These are phyloP conservation scores for Pterocles orientalis DNA, from an alignment of 2,113 vertebrate species.

Conservation along the genomic window DNA sequence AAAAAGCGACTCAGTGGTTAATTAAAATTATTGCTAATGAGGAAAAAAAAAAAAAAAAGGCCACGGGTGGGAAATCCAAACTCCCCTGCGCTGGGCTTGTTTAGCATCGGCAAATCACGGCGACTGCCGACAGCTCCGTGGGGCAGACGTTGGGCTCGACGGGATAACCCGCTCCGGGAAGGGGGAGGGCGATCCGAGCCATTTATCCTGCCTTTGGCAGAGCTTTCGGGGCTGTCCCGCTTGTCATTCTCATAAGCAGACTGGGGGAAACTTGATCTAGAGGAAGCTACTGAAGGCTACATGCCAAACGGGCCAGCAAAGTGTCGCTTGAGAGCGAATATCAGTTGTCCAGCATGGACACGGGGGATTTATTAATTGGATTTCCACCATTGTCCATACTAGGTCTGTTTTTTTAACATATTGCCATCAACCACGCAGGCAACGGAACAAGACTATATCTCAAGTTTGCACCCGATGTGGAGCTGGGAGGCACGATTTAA, in stretches of 20 bases:
- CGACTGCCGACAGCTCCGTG: background rate
- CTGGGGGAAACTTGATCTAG: background rate
- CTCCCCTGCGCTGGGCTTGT: background rate
- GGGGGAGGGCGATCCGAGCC: background rate
- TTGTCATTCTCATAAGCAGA: constrained; percentile 4
- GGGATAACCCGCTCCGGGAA: background rate
- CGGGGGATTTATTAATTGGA: background rate
- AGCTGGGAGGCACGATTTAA: background rate
- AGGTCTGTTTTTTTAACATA: background rate
- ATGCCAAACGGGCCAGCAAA: background rate
- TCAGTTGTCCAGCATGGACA: background rate
- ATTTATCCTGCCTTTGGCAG: background rate
- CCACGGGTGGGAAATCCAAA: constrained; percentile 48
- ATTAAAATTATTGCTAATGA: constrained; percentile 64
- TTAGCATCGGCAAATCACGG: background rate
- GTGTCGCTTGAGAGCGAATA: background rate
- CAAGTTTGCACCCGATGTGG: background rate
- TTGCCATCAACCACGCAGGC: background rate
- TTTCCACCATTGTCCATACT: background rate
- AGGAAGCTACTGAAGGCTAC: background rate
- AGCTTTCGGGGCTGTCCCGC: background rate
- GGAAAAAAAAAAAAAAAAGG: background rate
- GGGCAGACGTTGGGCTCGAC: background rate
- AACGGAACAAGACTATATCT: background rate
- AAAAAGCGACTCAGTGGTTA: constrained; percentile 1